These are phyloP conservation scores for Eristalis tenax DNA, from an alignment of 2,888 invertebrate species.

Conservation along the genomic window DNA sequence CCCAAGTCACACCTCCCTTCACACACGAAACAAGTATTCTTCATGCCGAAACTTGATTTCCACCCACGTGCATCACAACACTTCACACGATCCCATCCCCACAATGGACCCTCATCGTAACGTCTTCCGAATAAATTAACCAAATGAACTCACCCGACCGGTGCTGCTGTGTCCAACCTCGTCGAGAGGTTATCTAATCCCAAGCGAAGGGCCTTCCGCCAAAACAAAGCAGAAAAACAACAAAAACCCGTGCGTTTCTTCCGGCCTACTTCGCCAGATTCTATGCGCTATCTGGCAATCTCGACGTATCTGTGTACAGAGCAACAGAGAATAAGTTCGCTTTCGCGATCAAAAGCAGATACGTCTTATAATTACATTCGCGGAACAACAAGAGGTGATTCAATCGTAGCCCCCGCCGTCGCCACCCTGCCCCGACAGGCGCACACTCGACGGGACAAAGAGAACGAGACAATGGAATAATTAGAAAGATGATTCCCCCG, in stretches of 20 bases:
- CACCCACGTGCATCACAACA: neutral
- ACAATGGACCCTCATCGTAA: neutral
- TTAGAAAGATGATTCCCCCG: neutral
- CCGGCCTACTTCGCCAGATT: neutral
- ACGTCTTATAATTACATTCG: conserved; percentile 14
- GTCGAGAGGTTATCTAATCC: neutral
- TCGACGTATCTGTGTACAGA: neutral
- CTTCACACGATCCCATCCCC: neutral
- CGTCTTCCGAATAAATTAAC: neutral
- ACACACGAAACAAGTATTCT: neutral
- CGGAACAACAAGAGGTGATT: conserved; percentile 27
- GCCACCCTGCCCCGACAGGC: neutral
- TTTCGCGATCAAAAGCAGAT: conserved; percentile 30
- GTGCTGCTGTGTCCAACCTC: neutral
- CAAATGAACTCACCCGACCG: neutral
- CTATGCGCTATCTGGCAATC: neutral
- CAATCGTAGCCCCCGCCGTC: neutral
- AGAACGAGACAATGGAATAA: neutral
- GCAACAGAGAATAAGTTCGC: conserved; percentile 15
- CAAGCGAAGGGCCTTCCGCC: neutral
- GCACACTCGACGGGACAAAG: neutral
- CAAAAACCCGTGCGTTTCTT: neutral
- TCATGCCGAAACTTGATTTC: neutral
- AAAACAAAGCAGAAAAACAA: neutral
- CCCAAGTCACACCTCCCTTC: neutral